Base-by-base conservation (phyloP, 2,888 invertebrate species). In the Leptura quadrifasciata region DNA sequence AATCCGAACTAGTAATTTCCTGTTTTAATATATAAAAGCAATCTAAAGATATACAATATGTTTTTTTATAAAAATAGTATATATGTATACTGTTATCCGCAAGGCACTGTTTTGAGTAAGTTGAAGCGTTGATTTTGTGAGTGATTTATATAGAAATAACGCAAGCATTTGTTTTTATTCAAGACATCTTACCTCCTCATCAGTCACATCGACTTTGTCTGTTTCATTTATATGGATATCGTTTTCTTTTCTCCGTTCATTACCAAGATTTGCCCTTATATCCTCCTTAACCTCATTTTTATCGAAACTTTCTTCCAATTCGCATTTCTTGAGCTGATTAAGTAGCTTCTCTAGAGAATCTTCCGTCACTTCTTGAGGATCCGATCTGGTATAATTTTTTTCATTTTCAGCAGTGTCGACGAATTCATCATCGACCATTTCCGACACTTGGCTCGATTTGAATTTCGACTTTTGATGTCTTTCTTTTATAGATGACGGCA, bases 281-380 rank as follows among this genome's bases (percentile, higher is more conserved):
- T 20, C 52, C 35, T 55, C 4, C 15, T 31, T 47, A 15, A 12
- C 6, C 54, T 74, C 69, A 35, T 31, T 57, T n/a, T 24, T n/a
- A 18, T 27, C 18, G 15, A 47, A 6, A 5, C 3, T 47, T 47
- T 47, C n/a, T 47, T 47, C 54, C 47, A 65, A 4, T 54, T 84
- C 83, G 72, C 83, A 84, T 65, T 83, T 83, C 68, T 83, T 83
- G 5, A 84, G 76, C 17, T 83, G 79, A 39, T 80, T 79, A 10
- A 84, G 77, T 58, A 84, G 60, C 69, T 78, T 80, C 68, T 84
- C 83, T 47, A 84, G 58, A 18, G 81, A 82, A 47, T 72, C 76
- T 17, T 70, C 72, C 12, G 72, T 60, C 31, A 57, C 72, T 20
- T 72, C 74, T 5, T 72, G 65, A 15, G 68, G 72, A 21, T 79